Evolutionary conservation across 2,797 vertebrate genomes (phyloP).

Genomic region (Chlorospingus flavigularis): DNA sequence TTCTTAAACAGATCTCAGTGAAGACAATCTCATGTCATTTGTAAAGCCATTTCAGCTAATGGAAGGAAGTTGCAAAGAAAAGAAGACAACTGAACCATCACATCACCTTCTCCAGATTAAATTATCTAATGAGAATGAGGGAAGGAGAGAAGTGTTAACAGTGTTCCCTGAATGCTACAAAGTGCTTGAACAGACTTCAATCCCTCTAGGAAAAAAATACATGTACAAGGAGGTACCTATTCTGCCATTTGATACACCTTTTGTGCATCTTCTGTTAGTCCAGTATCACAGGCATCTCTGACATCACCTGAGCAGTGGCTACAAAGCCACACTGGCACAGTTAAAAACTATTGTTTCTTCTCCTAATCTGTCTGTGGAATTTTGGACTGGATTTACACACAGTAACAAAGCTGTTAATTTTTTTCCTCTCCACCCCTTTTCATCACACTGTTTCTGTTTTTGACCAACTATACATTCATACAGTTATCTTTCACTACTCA

Average conservation of each 20-base stretch:
- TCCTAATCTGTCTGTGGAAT: neutral
- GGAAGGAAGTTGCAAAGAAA: neutral
- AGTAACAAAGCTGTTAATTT: neutral
- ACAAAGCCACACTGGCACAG: neutral
- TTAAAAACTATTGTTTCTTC: neutral
- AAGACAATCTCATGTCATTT: neutral
- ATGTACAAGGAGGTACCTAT: neutral
- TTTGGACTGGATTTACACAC: neutral
- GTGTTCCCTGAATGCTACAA: neutral
- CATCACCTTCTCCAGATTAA: neutral
- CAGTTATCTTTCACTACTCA: neutral
- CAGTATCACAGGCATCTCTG: neutral
- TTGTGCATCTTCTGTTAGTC: neutral
- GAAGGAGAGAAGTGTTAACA: neutral
- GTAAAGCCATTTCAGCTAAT: neutral
- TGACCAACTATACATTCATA: neutral
- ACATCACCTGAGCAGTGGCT: neutral
- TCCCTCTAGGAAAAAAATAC: neutral
- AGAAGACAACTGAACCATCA: neutral
- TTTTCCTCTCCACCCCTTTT: neutral
- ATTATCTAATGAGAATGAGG: neutral
- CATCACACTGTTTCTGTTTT: neutral
- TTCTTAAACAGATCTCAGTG: neutral
- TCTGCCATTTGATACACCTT: neutral
- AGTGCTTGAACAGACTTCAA: neutral